Base-by-base conservation (phyloP, 2,888 invertebrate species). In the Flexamia atlantica region DNA sequence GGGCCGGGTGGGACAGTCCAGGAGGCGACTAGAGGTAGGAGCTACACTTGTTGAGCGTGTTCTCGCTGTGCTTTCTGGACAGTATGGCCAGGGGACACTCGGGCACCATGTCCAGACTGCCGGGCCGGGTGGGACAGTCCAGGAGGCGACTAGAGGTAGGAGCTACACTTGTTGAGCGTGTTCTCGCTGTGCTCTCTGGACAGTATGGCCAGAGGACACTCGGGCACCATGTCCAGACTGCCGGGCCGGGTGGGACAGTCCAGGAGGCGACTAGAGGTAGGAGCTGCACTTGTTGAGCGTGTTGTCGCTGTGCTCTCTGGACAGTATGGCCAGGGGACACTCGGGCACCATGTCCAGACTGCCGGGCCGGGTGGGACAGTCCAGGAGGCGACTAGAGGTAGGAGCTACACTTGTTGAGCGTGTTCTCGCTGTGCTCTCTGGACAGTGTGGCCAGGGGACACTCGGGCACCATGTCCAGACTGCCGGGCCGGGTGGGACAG, bases 141-240 rank as follows among this genome's bases (percentile, higher is more conserved):
- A 91, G 3, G 90, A 90, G 28, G 91, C 90, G 42, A 90, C 89
- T 4, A 90, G 90, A 3, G 90, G 90, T 81, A 90, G 87, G 90
- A 90, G 9, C 89, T 89, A 64, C 90, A 86, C 72, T 84, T 82
- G 46, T 84, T 84, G 10, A n/a, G n/a, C n/a, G n/a, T n/a, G n/a
- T n/a, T n/a, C n/a, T n/a, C n/a, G n/a, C n/a, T n/a, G 76, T 32
- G 84, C 88, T 88, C 86, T 72, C 85, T 83, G 81, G 20, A 76
- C 25, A 76, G 74, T 23, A 76, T 76, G 74, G 74, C 36, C 28
- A 76, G 46, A 1, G 74, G 74, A 46, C 74, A 82, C 70, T 81
- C 83, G 12, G 83, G 83, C 10, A 83, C 83, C 40, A 74, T 83
- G 28, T 83, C 74, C 32, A 85, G 74, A 0, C 74, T 74, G 40